These are phyloP conservation scores for Hemichromis elongatus DNA, from an alignment of 2,113 vertebrate species.

Conservation along the genomic window DNA sequence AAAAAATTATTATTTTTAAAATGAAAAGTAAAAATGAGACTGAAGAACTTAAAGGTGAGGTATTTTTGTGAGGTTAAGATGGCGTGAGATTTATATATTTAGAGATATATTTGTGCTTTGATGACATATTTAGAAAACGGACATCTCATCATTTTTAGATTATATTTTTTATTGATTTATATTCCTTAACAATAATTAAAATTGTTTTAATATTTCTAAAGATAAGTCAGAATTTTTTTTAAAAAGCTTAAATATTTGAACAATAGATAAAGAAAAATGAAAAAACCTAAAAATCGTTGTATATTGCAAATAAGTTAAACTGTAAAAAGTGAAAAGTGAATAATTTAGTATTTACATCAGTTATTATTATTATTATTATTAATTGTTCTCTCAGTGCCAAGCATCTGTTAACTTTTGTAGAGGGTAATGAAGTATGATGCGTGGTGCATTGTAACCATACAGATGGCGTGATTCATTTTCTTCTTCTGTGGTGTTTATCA, in stretches of 20 bases:
- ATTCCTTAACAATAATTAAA: background rate
- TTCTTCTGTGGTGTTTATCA: constrained; percentile 29
- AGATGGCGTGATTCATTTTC: background rate
- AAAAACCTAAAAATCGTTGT: background rate
- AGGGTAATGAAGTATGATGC: too few relatives aligned
- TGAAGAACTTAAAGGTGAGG: too few relatives aligned
- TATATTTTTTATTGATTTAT: too few relatives aligned
- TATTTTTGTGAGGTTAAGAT: too few relatives aligned
- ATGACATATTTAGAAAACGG: background rate
- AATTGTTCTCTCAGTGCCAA: background rate
- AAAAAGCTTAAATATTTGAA: background rate
- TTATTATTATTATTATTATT: background rate
- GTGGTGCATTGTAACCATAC: background rate
- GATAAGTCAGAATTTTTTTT: background rate
- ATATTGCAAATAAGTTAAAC: background rate
- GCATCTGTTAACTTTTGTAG: background rate
- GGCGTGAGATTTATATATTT: background rate
- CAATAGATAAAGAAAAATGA: background rate
- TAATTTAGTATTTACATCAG: background rate
- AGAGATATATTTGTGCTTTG: background rate
- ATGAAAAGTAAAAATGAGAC: too few relatives aligned
- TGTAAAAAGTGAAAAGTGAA: too few relatives aligned
- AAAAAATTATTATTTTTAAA: too few relatives aligned
- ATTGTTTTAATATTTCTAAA: background rate
- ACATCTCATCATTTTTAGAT: background rate